Evolutionary conservation across 2,797 vertebrate genomes (phyloP), one percentile per base, ranked within the genome.

Genomic region (Gymnocypris eckloni): DNA sequence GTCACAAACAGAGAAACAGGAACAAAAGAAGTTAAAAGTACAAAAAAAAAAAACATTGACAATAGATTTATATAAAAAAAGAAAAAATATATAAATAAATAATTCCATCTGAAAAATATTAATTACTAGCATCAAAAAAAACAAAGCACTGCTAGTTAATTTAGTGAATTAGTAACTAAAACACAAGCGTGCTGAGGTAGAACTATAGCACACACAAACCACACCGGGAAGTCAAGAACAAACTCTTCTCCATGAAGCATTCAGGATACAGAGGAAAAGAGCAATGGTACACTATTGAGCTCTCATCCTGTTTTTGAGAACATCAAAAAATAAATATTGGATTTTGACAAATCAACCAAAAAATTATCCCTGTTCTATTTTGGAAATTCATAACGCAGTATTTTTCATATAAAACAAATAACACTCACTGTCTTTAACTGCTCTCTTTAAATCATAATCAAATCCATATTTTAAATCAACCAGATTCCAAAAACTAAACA

Each of bases 171-270:
- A 70, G 83, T 83, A 81, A 84, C 50, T 87, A 77, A 87, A 86
- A 85, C 82, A 48, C 64, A 70, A 56, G 43, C 77, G 22, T 52
- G 39, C 56, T 54, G 88, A 89, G 89, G 89, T 90, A 89, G 89
- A 86, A 86, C 81, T 72, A 75, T 59, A 77, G 64, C 83, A 73
- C 82, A 79, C 39, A 50, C 39, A 69, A 37, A 81, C n/a, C 67
- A 79, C 41, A 81, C 79, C 66, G 59, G 70, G 66, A 81, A 79
- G 52, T 11, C 69, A 79, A 77, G 81, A 61, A 69, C 43, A 52
- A 48, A 72, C 66, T 77, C n/a, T 81, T 33, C 6, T 59, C 59
- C 64, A 28, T 18, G 45, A 66, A 80, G 41, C 4, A 28, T 83
- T 88, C 45, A 66, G 41, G 20, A 37, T 11, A 15, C 0, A 2